Evolutionary conservation across 2,797 vertebrate species (phyloP).

Genomic region (Syngnathus acus): DNA sequence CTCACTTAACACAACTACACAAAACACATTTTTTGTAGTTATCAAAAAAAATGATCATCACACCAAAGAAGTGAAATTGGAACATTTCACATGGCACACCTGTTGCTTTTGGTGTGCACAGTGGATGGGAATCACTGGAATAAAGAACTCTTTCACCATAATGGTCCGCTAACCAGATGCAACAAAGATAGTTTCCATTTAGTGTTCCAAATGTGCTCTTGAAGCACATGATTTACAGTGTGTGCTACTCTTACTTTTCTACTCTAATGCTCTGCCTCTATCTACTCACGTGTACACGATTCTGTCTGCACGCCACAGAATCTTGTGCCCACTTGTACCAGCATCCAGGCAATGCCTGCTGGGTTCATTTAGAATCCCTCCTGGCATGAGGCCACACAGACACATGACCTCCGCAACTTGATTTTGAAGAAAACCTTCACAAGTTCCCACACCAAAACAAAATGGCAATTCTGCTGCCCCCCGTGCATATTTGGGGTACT

Average conservation of each 20-base stretch:
- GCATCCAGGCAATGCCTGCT: constrained; percentile 30
- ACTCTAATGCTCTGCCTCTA: constrained; percentile 22
- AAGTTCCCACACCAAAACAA: neutral
- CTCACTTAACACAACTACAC: neutral
- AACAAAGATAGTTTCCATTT: constrained; percentile 21
- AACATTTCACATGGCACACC: too few relatives aligned
- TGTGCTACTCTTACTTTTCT: constrained; percentile 31
- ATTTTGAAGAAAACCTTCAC: constrained; percentile 8
- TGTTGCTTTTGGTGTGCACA: too few relatives aligned
- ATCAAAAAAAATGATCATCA: neutral
- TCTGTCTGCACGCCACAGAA: constrained; percentile 10
- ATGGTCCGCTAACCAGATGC: constrained; percentile 26
- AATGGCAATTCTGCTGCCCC: constrained; percentile 3
- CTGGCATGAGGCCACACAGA: constrained; percentile 1
- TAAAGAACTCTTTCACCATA: constrained; percentile 10
- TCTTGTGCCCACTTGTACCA: constrained; percentile 15
- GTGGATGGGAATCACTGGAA: too few relatives aligned
- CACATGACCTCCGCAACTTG: constrained; percentile 18
- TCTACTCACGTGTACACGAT: constrained; percentile 15
- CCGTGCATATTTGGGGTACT: constrained; percentile 19
- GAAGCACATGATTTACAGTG: constrained; percentile 38
- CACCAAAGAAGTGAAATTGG: too few relatives aligned
- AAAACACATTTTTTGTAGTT: neutral
- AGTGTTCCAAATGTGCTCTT: constrained; percentile 21
- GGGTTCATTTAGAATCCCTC: constrained; percentile 26